Base-by-base conservation (phyloP, 2,797 vertebrate species). In the Leptatherina wallacei region DNA sequence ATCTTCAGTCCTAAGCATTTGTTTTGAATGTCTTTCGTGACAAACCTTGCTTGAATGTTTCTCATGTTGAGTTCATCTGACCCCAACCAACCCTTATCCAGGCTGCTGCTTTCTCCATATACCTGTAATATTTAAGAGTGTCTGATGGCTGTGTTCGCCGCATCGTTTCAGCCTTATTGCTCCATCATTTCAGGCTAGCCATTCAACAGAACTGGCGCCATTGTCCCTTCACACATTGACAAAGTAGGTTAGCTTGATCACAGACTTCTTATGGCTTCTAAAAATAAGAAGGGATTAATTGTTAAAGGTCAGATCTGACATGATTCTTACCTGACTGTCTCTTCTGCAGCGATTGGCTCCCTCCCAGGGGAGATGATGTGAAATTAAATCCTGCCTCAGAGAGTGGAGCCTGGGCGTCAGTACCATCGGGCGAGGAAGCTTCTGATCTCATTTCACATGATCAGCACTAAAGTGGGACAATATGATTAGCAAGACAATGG, bases 211-310 rank as follows among this genome's bases (percentile, higher is more conserved):
- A 66, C 77, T n/a, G 56, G 61, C 59, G 40, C 69, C 60, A 1
- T 22, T 56, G 61, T 80, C 71, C 69, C 70, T 61, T 81, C 56
- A 70, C 63, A 65, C 64, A 35, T 52, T 47, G 65, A 70, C 74
- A 88, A 92, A 91, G 80, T 91, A 88, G 91, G 90, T 88, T 92
- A 92, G 71, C 88, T 73, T 58, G 74, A 86, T 85, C 67, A 44
- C 78, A 70, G 69, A 77, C 78, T 65, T 81, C 83, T 82, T 83
- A 61, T 70, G 69, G 73, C 72, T 76, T 90, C 92, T 93, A 94
- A 93, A 94, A 93, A 93, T 94, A 93, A 83, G 70, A 65, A 54
- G 77, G 85, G 90, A 92, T 92, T 94, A 93, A 93, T 93, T 92
- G 90, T 84, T 73, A 90, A 93, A 93, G 92, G 92, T 93, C 90